A percentile compares a stretch with the other conserved stretches of the same genome.
Conservation (phyloP, 2,888 invertebrate species). For the Sinelater perroti region DNA sequence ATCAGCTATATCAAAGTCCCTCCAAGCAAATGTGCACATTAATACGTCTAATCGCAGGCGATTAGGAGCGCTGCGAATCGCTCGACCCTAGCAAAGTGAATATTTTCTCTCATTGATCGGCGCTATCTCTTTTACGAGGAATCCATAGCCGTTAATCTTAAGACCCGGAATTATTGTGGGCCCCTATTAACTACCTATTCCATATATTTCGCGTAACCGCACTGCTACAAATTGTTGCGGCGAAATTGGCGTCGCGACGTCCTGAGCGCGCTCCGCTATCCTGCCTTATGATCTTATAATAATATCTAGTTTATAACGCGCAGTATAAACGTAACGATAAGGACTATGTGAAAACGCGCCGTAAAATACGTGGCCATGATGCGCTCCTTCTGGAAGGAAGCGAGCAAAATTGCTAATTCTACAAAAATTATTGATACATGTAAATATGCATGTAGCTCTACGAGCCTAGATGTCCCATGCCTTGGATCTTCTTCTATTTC, state of each 20-base stretch:
- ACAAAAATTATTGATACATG: no score
- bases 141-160: constrained; percentile 10
- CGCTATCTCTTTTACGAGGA: constrained; percentile 4
- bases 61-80: constrained; percentile 3
- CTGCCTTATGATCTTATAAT: constrained; percentile 26
- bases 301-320: constrained; percentile 24
- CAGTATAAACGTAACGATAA: constrained; percentile 16
- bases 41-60: constrained; percentile 5
- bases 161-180: constrained; percentile 10
- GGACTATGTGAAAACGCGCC: constrained; percentile 15
- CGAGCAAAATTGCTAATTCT: no score
- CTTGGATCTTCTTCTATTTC: no score
- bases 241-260: constrained; percentile 19
- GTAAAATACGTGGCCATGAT: constrained; percentile 17
- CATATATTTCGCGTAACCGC: constrained; percentile 10
- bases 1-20: constrained; percentile 9
- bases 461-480: no score
- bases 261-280: constrained; percentile 21
- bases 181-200: constrained; percentile 10
- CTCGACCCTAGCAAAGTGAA: constrained; percentile 5
- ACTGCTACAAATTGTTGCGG: constrained; percentile 17
- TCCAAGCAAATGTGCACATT: not conserved
- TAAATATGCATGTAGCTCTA: no score
- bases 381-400: constrained; percentile 8
- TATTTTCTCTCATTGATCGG: constrained; percentile 7